Base-by-base conservation (phyloP, 2,888 invertebrate species). In the Parthenolecanium corni region DNA sequence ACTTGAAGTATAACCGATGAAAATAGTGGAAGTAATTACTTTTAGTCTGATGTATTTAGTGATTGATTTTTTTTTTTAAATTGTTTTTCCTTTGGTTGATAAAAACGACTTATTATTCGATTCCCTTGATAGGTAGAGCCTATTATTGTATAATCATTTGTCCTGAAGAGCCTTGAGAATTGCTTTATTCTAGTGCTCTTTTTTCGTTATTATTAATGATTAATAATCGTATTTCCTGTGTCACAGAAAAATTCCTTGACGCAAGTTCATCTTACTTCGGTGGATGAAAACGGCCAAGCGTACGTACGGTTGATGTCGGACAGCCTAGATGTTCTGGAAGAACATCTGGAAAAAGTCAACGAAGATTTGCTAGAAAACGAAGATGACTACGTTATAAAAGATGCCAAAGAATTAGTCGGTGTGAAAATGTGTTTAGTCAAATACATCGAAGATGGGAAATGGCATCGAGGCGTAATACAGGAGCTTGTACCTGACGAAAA, bases 261-360 rank as follows among this genome's bases (percentile, higher is more conserved):
- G 5, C 47, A 49, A 14, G 51, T 36, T 14, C n/a, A 51, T 18
- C 16, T 58, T 9, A 36, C 49, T 25, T 49, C 38, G 16, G 58
- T 58, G 11, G 20, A 36, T n/a, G 58, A 58, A 38, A 49, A 58
- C 38, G 58, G 58, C 3, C n/a, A n/a, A n/a, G 51, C 58, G 3
- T 49, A 20, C 23, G 58, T 58, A 14, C 58, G 49, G 18, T 47
- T 58, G 14, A 18, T 24, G 11, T 58, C 58, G 2, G 36, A 49
- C 4, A 38, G 58, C 23, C 47, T 58, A 20, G 38, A 18, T 20
- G 14, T 36, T 3, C 38, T 58, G 23, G 20, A 38, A 21, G 4
- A 14, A 31, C 38, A 36, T 12, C 6, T 58, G 23, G 31, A 18
- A 5, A 36, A 58, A 14, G 58, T 36, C 1, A 31, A 36, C 18